A percentile compares a stretch with the other conserved stretches of the same genome.
Conservation (phyloP, 2,797 vertebrate species). For the Sardinella longiceps region DNA sequence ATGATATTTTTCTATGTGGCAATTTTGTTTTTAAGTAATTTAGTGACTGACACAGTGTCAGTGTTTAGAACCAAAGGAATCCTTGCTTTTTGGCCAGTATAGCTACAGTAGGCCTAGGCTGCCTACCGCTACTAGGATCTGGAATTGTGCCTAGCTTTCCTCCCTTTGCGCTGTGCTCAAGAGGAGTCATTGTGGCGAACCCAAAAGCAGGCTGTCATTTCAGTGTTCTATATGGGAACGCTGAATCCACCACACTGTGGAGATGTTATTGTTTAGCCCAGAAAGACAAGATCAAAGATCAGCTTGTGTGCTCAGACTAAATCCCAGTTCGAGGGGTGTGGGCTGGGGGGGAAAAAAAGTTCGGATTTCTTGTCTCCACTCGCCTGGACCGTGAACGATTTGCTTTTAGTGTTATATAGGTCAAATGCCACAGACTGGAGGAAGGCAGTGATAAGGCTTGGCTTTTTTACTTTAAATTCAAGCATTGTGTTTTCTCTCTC, state of each 20-base stretch:
- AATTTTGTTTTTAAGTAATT: neutral
- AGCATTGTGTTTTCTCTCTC: neutral
- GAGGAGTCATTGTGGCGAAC: neutral
- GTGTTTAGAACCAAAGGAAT: neutral
- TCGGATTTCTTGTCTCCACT: slow-evolving; percentile 11
- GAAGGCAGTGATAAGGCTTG: neutral
- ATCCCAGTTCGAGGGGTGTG: neutral
- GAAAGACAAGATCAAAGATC: slow-evolving; percentile 22
- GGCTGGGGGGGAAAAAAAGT: neutral
- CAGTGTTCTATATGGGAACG: neutral
- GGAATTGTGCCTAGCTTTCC: neutral
- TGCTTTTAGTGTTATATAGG: neutral
- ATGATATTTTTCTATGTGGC: neutral
- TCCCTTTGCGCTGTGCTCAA: neutral
- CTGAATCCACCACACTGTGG: neutral
- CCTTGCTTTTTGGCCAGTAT: neutral
- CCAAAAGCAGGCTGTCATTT: neutral
- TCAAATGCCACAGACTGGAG: neutral
- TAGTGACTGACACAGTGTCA: neutral
- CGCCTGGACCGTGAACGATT: neutral
- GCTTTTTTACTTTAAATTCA: neutral
- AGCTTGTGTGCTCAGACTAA: neutral
- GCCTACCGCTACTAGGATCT: neutral
- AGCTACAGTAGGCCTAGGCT: neutral
- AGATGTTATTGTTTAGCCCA: slow-evolving; percentile 16